Evolutionary conservation across 2,113 vertebrate species (phyloP).

Genomic region (Mola mola): DNA sequence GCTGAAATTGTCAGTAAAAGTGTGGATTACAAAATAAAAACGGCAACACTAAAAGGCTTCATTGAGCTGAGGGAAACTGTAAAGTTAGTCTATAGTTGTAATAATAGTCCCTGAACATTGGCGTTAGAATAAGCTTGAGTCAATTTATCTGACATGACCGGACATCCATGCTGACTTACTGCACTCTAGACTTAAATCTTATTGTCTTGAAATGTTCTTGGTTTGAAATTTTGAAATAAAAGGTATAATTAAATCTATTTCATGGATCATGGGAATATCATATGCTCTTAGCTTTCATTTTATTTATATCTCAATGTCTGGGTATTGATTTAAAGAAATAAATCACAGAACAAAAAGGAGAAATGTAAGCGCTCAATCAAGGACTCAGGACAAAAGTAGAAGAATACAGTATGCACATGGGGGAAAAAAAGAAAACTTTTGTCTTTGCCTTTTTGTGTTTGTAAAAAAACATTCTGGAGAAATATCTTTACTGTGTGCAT

Average conservation of each 20-base stretch:
- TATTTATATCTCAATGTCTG: slow-evolving; percentile 62
- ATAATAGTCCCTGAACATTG: no score
- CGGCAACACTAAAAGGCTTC: neutral
- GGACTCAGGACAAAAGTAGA: slow-evolving; percentile 31
- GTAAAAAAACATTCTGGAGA: no score
- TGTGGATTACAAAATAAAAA: neutral
- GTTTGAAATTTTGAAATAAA: slow-evolving; percentile 33
- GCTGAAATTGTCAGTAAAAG: neutral
- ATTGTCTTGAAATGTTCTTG: slow-evolving; percentile 16
- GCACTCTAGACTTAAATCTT: slow-evolving; percentile 22
- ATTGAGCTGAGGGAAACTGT: neutral
- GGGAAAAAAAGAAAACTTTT: no score
- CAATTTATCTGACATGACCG: slow-evolving; percentile 15
- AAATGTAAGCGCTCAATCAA: slow-evolving; percentile 56
- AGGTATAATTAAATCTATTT: slow-evolving; percentile 22
- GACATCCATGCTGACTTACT: slow-evolving; percentile 30
- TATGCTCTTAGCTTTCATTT: slow-evolving; percentile 36
- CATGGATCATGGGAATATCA: slow-evolving; percentile 46
- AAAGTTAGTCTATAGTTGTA: no score
- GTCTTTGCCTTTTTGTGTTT: no score
- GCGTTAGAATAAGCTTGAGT: no score
- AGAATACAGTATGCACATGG: neutral
- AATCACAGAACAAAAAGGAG: slow-evolving; percentile 39
- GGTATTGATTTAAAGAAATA: slow-evolving; percentile 52
- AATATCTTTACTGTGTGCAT: slow-evolving; percentile 16